Base-by-base conservation (phyloP, 2,797 vertebrate genomes). In the Macropodus opercularis region DNA sequence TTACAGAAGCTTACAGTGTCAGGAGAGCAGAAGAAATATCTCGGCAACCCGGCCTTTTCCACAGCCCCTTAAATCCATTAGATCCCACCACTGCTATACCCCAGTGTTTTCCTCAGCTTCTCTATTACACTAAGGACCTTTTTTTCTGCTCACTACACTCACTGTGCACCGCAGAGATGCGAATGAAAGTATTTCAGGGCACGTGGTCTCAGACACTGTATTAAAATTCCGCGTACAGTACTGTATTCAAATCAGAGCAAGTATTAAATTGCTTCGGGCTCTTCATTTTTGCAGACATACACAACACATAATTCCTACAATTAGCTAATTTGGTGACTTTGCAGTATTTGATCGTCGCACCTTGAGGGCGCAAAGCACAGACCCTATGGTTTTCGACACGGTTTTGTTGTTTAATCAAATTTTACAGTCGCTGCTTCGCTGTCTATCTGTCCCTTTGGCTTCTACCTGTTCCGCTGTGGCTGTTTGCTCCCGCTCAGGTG, bases 301-400 rank as follows among this genome's bases (percentile, higher is more conserved):
- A 49, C 26, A 71, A 75, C 54, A 63, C 55, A 32, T 52, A 46
- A 63, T 74, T 63, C 50, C 41, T 0, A 19, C 41, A 65, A 62
- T 75, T 79, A 66, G 60, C 36, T 80, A 71, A 80, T 83, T 72
- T 79, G 53, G 63, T 67, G 62, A 74, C 51, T 68, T 71, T 80
- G 76, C 72, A 68, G 48, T 54, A 75, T 85, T 72, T 61, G 21
- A 58, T 50, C 44, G 35, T 4, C 4, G n/a, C 44, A 44, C 61
- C 48, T 66, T 38, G 18, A 42, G n/a, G 50, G 67, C 49, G 42
- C 17, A 35, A 43, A 38, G 43, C 32, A 8, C 35, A 32, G 46
- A 67, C 59, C 64, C 24, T 43, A 27, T 6, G 35, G 61, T 72
- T 50, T 29, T 55, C 56, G 26, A 12, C 42, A 34, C 3, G 6